Percentiles rank a stretch among this genome's conserved stretches.
These are phyloP conservation scores for Drosophila ustulata DNA, from an alignment of 2,888 invertebrate genomes.

Conservation along the genomic window DNA sequence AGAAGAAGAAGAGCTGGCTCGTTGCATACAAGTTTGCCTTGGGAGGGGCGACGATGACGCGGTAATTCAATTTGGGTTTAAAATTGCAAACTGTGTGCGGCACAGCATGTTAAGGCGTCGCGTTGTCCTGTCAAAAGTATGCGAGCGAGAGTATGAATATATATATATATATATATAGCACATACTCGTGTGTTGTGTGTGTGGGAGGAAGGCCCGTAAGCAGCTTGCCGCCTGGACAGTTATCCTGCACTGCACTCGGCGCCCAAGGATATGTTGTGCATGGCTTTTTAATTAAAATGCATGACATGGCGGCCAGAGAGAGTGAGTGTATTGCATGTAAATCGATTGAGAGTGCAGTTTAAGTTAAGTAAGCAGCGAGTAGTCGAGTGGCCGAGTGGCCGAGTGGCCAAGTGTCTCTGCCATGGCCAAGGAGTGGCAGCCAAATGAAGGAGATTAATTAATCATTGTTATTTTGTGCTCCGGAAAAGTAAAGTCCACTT, in stretches of 20 bases:
- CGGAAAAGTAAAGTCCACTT: constrained; percentile 17
- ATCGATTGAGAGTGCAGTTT: constrained; percentile 73
- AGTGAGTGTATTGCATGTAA: constrained; percentile 52
- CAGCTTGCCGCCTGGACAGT: constrained; percentile 21
- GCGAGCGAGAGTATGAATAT: background rate
- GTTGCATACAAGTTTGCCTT: constrained; percentile 20
- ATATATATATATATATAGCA: constrained; percentile 6
- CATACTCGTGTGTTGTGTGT: background rate
- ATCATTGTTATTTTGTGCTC: constrained; percentile 57
- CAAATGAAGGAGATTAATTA: constrained; percentile 62
- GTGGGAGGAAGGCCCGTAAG: constrained; percentile 10
- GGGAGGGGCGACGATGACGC: constrained; percentile 23
- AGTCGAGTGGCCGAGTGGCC: background rate
- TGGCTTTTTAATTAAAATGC: constrained; percentile 74
- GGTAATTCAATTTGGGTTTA: constrained; percentile 74
- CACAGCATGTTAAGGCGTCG: constrained; percentile 45
- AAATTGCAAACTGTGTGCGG: constrained; percentile 66
- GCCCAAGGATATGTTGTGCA: constrained; percentile 7
- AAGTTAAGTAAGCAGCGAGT: constrained; percentile 48
- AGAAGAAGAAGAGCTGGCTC: background rate
- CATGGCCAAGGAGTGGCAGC: constrained; percentile 10
- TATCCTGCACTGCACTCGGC: constrained; percentile 5
- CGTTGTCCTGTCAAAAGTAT: constrained; percentile 23
- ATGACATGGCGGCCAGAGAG: constrained; percentile 43
- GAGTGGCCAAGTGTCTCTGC: background rate